phyloP scores from a whole-genome alignment of 2,797 vertebrate genomes.

The Carapus acus region DNA sequence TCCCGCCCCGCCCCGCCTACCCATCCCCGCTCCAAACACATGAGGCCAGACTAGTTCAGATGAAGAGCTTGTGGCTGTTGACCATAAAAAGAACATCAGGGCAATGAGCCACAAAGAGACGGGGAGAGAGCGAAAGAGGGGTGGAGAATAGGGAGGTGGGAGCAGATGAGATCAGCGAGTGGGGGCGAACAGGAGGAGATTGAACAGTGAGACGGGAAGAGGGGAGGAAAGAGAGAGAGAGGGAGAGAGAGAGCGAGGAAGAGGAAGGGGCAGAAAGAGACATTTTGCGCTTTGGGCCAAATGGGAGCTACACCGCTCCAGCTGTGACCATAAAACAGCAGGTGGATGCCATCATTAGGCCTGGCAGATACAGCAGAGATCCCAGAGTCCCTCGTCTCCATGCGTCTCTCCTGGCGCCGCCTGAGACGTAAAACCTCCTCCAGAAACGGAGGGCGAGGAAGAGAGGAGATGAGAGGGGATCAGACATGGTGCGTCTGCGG shows the following conservation, averaged over 20 bases:
- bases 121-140: constrained; percentile 74
- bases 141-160: constrained; percentile 68
- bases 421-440: constrained; percentile 41
- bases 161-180: constrained; percentile 24
- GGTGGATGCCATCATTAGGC: constrained; percentile 97
- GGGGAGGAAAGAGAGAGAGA: constrained; percentile 19
- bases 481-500: constrained; percentile 3
- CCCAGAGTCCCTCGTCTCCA: constrained; percentile 69
- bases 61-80: constrained; percentile 95
- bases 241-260: constrained; percentile 45
- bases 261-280: constrained; percentile 67
- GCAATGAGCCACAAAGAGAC: constrained; percentile 84
- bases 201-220: constrained; percentile 15
- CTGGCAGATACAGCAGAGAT: constrained; percentile 92
- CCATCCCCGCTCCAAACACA: constrained; percentile 57
- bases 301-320: constrained; percentile 78
- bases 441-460: background rate
- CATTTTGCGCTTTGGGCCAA: constrained; percentile 54
- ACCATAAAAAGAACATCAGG: constrained; percentile 99
- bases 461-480: background rate
- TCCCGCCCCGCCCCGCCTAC: constrained; percentile 41
- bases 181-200: constrained; percentile 26
- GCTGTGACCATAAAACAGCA: constrained; percentile 99
- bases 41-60: constrained; percentile 68
- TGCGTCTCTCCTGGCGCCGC: constrained; percentile 80